phyloP scores from a whole-genome alignment of 2,113 vertebrate species.

The Psettodes erumei region DNA sequence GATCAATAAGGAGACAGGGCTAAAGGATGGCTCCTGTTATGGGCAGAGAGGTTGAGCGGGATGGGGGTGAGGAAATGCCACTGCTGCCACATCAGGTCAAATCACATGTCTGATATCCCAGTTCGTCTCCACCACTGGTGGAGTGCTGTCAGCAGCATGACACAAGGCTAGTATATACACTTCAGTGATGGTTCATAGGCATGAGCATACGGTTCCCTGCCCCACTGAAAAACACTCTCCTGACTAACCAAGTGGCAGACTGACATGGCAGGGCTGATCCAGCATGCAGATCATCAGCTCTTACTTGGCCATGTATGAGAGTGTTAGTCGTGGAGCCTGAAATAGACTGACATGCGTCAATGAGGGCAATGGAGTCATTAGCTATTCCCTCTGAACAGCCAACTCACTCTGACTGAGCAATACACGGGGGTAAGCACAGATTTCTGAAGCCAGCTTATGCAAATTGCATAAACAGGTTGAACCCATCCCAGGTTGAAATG shows the following conservation, averaged over 20 bases:
- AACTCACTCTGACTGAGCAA: slow-evolving; percentile 50
- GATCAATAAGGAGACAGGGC: slow-evolving; percentile 69
- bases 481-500: slow-evolving; percentile 9
- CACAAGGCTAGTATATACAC: slow-evolving; percentile 46
- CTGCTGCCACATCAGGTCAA: slow-evolving; percentile 59
- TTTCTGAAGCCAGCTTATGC: slow-evolving; percentile 64
- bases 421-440: slow-evolving; percentile 37
- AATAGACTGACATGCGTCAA: slow-evolving; percentile 78
- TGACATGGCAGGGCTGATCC: slow-evolving; percentile 52
- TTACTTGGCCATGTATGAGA: slow-evolving; percentile 70
- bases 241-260: slow-evolving; percentile 37
- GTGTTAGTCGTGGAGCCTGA: slow-evolving; percentile 64
- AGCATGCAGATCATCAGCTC: slow-evolving; percentile 61
- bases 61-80: slow-evolving; percentile 52
- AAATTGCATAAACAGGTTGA: slow-evolving; percentile 61
- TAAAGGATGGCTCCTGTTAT: slow-evolving; percentile 66
- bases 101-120: slow-evolving; percentile 63
- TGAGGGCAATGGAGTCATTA: slow-evolving; percentile 72
- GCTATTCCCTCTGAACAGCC: slow-evolving; percentile 69
- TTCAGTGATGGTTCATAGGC: slow-evolving; percentile 44
- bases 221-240: slow-evolving; percentile 42
- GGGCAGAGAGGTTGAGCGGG: slow-evolving; percentile 58
- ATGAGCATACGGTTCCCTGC: slow-evolving; percentile 50
- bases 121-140: slow-evolving; percentile 22
- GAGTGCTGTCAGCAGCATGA: slow-evolving; percentile 61